These are phyloP conservation scores for Rhinoptilus africanus DNA, from an alignment of 2,113 vertebrate genomes.

Conservation along the genomic window DNA sequence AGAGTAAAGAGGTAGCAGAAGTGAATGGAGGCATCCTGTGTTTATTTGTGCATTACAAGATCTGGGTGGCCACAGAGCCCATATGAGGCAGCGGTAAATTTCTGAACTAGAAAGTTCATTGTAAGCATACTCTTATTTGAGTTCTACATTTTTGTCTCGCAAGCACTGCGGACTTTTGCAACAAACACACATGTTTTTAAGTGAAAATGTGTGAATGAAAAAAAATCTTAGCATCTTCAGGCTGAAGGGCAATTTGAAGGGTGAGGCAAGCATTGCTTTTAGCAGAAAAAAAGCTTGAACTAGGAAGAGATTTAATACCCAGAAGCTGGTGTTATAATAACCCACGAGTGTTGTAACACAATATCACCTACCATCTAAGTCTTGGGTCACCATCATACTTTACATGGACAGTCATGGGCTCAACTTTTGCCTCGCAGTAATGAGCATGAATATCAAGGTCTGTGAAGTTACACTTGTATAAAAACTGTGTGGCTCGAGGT, in stretches of 20 bases:
- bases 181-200: neutral
- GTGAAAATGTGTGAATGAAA: neutral
- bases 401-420: neutral
- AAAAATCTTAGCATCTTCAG: neutral
- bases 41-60: neutral
- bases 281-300: neutral
- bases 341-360: neutral
- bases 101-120: neutral
- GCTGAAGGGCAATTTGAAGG: neutral
- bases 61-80: neutral
- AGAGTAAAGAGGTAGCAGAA: neutral
- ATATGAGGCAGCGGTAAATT: neutral
- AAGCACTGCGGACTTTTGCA: neutral
- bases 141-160: neutral
- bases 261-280: neutral
- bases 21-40: neutral
- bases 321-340: neutral
- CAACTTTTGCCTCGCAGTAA: rapidly evolving
- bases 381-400: neutral
- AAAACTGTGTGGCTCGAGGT: neutral
- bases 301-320: neutral
- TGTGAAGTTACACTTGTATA: neutral
- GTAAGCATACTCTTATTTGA: neutral
- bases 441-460: neutral
- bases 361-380: neutral